Evolutionary conservation across 2,888 invertebrate genomes (phyloP).

Genomic region (Chrysolina americana): DNA sequence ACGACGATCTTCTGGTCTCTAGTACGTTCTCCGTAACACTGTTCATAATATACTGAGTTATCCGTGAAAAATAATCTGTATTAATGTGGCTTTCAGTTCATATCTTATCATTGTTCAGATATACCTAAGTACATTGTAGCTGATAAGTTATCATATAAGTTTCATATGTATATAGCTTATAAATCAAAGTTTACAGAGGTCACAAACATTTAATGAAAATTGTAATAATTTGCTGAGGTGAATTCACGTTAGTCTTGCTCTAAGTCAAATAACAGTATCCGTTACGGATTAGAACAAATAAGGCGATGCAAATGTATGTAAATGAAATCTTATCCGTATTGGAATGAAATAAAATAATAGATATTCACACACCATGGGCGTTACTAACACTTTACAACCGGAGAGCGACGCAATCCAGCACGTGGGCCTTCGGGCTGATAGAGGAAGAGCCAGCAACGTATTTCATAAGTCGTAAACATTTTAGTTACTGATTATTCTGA

Average conservation of each 20-base stretch:
- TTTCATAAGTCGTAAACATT: too few species aligned
- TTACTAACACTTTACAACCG: too few species aligned
- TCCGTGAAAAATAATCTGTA: conserved; percentile 31
- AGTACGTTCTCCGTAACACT: conserved; percentile 8
- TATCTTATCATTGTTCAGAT: conserved; percentile 45
- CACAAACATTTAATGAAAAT: conserved; percentile 9
- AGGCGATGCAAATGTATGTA: too few species aligned
- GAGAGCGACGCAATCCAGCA: too few species aligned
- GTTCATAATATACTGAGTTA: conserved; percentile 34
- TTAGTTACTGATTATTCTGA: too few species aligned
- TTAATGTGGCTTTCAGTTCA: conserved; percentile 33
- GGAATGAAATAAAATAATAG: too few species aligned
- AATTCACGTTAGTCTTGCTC: neutral
- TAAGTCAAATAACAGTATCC: too few species aligned
- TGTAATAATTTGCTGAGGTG: neutral
- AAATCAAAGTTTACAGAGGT: conserved; percentile 37
- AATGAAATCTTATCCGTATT: too few species aligned
- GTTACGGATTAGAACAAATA: too few species aligned
- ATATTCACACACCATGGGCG: too few species aligned
- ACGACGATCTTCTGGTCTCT: neutral
- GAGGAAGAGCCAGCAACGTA: too few species aligned
- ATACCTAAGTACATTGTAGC: conserved; percentile 40
- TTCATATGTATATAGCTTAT: conserved; percentile 32
- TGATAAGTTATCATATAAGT: conserved; percentile 35
- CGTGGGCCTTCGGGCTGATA: too few species aligned